phyloP scores from a whole-genome alignment of 2,797 vertebrate species.

The Bufotes viridis region DNA sequence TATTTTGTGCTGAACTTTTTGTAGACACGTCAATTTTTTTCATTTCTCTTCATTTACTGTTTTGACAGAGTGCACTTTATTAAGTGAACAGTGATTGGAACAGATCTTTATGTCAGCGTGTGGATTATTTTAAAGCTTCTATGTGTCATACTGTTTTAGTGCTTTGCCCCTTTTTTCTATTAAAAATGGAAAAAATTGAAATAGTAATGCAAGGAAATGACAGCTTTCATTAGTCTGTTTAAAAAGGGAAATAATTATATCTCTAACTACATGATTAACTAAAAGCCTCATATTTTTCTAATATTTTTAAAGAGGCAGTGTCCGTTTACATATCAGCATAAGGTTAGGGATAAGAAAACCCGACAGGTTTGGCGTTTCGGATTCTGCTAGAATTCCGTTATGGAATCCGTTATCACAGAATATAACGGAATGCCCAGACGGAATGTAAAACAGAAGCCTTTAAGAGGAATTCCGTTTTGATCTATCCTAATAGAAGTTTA shows the following conservation, averaged over 20 bases:
- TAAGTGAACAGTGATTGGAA: conserved; percentile 8
- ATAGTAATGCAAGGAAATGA: no score
- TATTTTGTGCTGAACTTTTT: conserved; percentile 16
- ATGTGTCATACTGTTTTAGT: not conserved
- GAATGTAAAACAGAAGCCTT: no score
- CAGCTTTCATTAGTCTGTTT: not conserved
- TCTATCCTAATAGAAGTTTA: no score
- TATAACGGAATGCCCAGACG: no score
- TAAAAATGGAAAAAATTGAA: not conserved
- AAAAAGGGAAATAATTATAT: not conserved
- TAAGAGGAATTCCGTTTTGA: no score
- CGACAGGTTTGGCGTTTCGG: no score
- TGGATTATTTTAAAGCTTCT: not conserved
- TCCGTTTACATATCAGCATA: not conserved
- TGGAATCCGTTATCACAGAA: no score
- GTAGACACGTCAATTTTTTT: not conserved
- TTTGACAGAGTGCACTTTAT: conserved; percentile 7
- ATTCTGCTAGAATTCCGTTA: no score
- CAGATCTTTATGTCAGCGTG: conserved; percentile 2
- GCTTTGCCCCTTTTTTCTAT: not conserved
- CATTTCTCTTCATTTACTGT: conserved; percentile 1
- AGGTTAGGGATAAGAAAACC: no score
- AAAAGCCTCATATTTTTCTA: not conserved
- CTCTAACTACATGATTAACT: not conserved
- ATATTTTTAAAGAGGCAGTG: not conserved